Conservation (phyloP, 2,888 invertebrate genomes). For the Megaustenia siamemsis region DNA sequence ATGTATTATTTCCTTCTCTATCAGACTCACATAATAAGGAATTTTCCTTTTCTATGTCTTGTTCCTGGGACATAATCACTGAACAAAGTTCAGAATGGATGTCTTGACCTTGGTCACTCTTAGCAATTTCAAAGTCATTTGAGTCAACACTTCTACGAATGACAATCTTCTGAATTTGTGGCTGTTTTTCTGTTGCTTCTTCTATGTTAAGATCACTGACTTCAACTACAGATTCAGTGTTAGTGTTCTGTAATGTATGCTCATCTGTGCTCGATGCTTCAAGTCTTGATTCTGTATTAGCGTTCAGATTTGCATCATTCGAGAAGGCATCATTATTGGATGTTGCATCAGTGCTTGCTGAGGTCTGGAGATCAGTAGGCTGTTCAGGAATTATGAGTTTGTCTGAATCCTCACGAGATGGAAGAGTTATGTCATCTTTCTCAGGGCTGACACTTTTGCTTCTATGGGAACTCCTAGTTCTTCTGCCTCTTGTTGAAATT, state of each 20-base stretch:
- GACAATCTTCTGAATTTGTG: conserved; percentile 40
- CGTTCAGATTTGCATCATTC: background rate
- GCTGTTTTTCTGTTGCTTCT: background rate
- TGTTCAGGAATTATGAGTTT: background rate
- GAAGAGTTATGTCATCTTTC: conserved; percentile 35
- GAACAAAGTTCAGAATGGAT: background rate
- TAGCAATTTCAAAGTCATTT: conserved; percentile 47
- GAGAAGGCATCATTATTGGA: background rate
- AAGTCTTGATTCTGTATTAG: background rate
- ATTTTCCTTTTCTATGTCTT: background rate
- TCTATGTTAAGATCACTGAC: background rate
- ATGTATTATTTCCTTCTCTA: background rate
- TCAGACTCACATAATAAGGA: background rate
- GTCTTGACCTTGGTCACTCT: background rate
- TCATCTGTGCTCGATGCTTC: background rate
- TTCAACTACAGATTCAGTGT: background rate
- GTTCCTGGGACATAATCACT: background rate
- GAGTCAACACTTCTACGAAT: conserved; percentile 36
- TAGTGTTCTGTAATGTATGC: background rate
- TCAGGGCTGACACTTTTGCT: conserved; percentile 50
- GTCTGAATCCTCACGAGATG: background rate
- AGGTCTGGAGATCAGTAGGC: background rate
- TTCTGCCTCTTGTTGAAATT: background rate
- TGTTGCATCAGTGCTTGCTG: too few species aligned
- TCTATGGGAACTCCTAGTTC: conserved; percentile 14